Evolutionary conservation across 2,113 vertebrate species (phyloP), one percentile per base, ranked within the genome.

Genomic region (Addax nasomaculatus): DNA sequence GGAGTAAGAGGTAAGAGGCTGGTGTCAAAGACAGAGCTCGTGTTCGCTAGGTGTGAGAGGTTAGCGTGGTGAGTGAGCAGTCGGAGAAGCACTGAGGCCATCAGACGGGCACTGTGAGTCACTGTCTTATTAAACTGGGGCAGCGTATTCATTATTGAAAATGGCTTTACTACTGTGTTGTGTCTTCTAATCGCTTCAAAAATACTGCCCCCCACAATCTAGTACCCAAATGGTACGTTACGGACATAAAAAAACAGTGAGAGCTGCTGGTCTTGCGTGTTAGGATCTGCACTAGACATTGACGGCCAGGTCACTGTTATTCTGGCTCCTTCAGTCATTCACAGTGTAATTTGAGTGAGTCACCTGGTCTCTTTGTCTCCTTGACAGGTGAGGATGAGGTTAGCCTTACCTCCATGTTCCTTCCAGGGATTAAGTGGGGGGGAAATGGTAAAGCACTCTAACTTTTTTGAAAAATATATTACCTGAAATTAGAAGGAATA

Each of bases 361-460:
- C 53, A 76, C 92, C 97, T 90, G 58, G 85, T 85, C 36, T 94
- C 89, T 93, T 55, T 96, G 70, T 95, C 93, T 62, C 29, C 43
- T 96, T 96, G 95, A 96, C 49, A 92, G 58, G 47, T 60, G 36
- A 93, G n/a, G 30, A 39, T 90, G n/a, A 78, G 21, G 30, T 91
- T 39, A 39, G 53, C 73, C 64, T 80, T 92, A 85, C 57, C 47
- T 67, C 81, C 73, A 19, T 95, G 53, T 85, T 93, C 60, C 30
- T 97, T 97, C 76, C 29, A 94, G 90, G 53, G 23, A 80, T 92
- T 96, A 90, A 95, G 87, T 43, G 27, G 17, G 2, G n/a, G 16
- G 3, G 78, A n/a, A 73, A 88, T 85, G 29, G 21, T 33, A 96
- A 89, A 96, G 64, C 13, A 49, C 33, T 91, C 36, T 85, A 7